phyloP scores from a whole-genome alignment of 2,888 invertebrate genomes.

The Corbicula japonica region DNA sequence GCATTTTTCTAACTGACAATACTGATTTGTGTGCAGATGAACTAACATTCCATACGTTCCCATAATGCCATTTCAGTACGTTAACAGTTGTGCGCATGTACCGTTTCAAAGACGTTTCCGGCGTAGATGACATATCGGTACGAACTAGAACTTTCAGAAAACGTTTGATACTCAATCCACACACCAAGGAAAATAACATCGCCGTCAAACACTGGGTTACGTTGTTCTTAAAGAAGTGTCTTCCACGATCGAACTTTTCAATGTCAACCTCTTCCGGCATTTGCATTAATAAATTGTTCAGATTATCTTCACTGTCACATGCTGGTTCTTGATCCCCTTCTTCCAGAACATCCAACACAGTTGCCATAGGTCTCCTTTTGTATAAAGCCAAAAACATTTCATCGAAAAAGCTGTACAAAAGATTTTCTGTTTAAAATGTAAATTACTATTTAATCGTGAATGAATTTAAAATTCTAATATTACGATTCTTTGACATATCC shows the following conservation, averaged over 20 bases:
- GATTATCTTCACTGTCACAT: conserved; percentile 8
- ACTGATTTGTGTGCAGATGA: conserved; percentile 87
- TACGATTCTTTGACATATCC: too few relatives aligned
- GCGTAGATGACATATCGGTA: conserved; percentile 91
- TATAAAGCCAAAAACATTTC: too few relatives aligned
- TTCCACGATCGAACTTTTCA: conserved; percentile 88
- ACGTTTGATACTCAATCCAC: conserved; percentile 92
- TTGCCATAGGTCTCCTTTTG: too few relatives aligned
- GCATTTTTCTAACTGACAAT: conserved; percentile 86
- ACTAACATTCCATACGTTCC: conserved; percentile 89
- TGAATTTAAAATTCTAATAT: too few relatives aligned
- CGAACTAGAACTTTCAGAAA: conserved; percentile 91
- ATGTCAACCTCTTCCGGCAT: conserved; percentile 87
- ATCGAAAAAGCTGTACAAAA: too few relatives aligned
- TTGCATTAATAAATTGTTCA: background rate
- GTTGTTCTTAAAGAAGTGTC: conserved; percentile 91
- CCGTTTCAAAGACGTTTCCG: conserved; percentile 91
- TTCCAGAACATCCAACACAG: too few relatives aligned
- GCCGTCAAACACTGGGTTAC: conserved; percentile 91
- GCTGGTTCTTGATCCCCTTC: conserved; percentile 12
- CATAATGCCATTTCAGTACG: conserved; percentile 92
- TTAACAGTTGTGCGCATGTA: conserved; percentile 94
- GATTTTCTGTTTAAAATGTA: too few relatives aligned
- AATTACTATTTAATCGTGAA: too few relatives aligned
- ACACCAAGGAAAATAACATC: conserved; percentile 92